Base-by-base conservation (phyloP, 2,113 vertebrate species). In the Patagioenas fasciata region DNA sequence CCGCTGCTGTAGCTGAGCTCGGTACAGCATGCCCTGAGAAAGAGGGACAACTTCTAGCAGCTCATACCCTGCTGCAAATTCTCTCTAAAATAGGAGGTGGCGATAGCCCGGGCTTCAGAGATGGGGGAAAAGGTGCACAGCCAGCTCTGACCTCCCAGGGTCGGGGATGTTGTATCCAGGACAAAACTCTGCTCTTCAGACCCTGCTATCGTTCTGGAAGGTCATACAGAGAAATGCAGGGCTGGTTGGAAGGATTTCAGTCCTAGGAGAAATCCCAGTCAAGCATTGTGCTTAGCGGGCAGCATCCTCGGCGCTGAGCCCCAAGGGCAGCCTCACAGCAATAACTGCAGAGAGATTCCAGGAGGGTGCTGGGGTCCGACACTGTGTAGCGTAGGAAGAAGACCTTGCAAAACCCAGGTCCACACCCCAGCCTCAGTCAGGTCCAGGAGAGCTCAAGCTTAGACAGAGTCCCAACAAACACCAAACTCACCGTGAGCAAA, bases 311-410 rank as follows among this genome's bases (percentile, higher is more conserved):
- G 70, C 44, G n/a, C 50, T 1, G 4, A 85, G 21, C 32, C 23
- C 48, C 1, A 7, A 51, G 36, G 0, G 17, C 61, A 56, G 57
- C 57, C 54, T 21, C 54, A 16, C 36, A 0, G 2, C 25, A 3
- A 8, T 26, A 3, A 31, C 42, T 56, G 47, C 60, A 18, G 47
- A 42, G 51, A 47, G 48, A 6, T 60, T 24, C 31, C 18, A 5
- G 54, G 47, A 31, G 14, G 61, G 32, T 1, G 3, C 66, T 29
- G 51, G 31, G 31, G 15, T 93, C 74, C 0, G 1, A 32, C 56
- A 44, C 18, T 40, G 10, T 23, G 11, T 2, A 9, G 15, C 2
- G 51, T 2, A 29, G 73, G 32, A 58, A 66, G 31, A 42, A 51
- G 8, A 4, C 11, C 34, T 40, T 29, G 15, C 29, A 91, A 77